Evolutionary conservation across 2,888 invertebrate genomes (phyloP), one percentile per base, ranked within the genome.

Genomic region (Parascotia fuliginaria): DNA sequence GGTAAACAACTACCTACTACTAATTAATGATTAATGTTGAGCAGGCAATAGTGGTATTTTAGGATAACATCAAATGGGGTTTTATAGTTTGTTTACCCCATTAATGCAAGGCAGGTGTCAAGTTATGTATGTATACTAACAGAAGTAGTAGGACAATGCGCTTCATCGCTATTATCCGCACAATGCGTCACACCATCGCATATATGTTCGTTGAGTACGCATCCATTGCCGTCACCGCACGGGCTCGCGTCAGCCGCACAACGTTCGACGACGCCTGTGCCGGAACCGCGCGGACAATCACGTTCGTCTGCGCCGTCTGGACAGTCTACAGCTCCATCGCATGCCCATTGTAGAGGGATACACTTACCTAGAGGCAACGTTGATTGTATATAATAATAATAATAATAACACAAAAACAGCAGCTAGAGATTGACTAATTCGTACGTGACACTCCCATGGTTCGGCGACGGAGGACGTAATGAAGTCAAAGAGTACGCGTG

Each of bases 301-400:
- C 70, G 73, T 75, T 98, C 98, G 85, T 98, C 98, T 45, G 96
- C 96, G 3, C 95, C 96, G 77, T 96, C 95, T 0, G 94, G 92
- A 76, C 98, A 98, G 84, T 98, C 98, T 40, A 92, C 92, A 61
- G 96, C 96, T 0, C 95, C 95, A 81, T 97, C 97, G 85, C 97
- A 97, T 15, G 95, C 94, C 97, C 97, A 97, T 0, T 94, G 85
- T 37, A 93, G 84, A 0, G 96, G 95, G 57, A 97, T 96, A 77
- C 97, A 98, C 5, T 95, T 93, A 7, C 96, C 96, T 90, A 45
- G n/a, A n/a, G n/a, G n/a, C n/a, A n/a, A n/a, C n/a, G n/a, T n/a
- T n/a, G n/a, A n/a, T n/a, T n/a, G n/a, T n/a, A n/a, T n/a, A n/a
- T n/a, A n/a, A n/a, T n/a, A n/a, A n/a, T n/a, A n/a, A n/a, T n/a